A percentile compares a stretch with the other conserved stretches of the same genome.
phyloP scores from a whole-genome alignment of 2,113 vertebrate genomes.

The Poecile atricapillus region DNA sequence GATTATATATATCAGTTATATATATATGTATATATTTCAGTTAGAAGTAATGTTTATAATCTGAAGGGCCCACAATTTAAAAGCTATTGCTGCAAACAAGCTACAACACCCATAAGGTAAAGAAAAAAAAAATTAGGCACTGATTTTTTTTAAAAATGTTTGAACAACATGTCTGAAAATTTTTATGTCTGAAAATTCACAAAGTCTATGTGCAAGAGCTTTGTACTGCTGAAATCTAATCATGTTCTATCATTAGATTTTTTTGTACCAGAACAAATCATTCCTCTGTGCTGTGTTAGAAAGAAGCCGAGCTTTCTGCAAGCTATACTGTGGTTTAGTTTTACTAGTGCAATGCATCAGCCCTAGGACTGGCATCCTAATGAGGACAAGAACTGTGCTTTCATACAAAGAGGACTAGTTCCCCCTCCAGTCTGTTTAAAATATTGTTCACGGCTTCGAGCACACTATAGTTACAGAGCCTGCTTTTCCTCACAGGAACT shows the following conservation, averaged over 20 bases:
- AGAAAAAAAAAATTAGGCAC: neutral
- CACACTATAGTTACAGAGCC: neutral
- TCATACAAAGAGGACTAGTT: constrained; percentile 61
- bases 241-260: neutral
- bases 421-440: constrained; percentile 66
- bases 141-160: neutral
- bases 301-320: neutral
- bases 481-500: neutral
- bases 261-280: neutral
- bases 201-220: neutral
- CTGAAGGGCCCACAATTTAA: neutral
- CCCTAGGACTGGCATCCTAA: constrained; percentile 15
- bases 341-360: constrained; percentile 6
- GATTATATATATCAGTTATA: neutral
- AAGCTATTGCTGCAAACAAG: neutral
- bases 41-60: neutral
- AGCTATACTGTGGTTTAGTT: neutral
- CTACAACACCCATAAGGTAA: neutral
- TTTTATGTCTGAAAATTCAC: neutral
- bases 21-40: neutral
- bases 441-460: neutral
- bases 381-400: constrained; percentile 25
- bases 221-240: neutral
- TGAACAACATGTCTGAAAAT: neutral
- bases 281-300: neutral